Base-by-base conservation (phyloP, 1,140 invertebrate genomes). In the Capitella teleta region DNA sequence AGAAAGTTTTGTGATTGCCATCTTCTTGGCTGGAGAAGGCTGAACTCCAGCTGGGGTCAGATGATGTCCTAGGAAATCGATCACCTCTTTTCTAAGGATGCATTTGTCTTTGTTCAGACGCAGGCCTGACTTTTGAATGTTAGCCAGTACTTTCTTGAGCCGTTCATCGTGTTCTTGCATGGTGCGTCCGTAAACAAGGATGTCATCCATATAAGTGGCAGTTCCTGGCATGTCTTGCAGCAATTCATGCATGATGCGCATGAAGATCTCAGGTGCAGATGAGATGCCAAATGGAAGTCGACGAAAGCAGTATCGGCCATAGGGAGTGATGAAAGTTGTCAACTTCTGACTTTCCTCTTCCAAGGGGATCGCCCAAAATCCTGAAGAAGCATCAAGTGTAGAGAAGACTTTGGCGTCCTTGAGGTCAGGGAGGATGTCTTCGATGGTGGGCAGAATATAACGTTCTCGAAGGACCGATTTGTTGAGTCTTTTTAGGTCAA, bases 321-420 rank as follows among this genome's bases (percentile, higher is more conserved):
- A n/a, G 23, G 57, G 51, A 12, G 53, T 59, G 10, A 47, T 40
- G 28, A 61, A 63, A 4, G 58, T 61, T 37, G 60, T 62, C 5
- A 65, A 56, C n/a, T 46, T 47, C 19, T 18, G 5, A 25, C 21
- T 45, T 45, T 45, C 23, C 0, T 28, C 26, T 38, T 12, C 23
- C 36, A 40, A 3, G 21, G 38, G 32, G 23, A 47, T 18, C 28
- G 45, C 32, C 2, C 34, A 30, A 23, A 10, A 47, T n/a, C 49
- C 41, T 12, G 5, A 12, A 14, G 49, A 5, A 19, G 8, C 36
- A 18, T 51, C 49, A 18, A 51, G 28, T 45, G n/a, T n/a, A n/a
- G 23, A 21, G 47, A 3, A 45, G 19, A 1, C 26, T 14, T 26
- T 41, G 40, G 19, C 28, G 37, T 1, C 48, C 41, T 47, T 36